Base-by-base conservation (phyloP, 2,797 vertebrate species). In the Sebastes ruberrimus region DNA sequence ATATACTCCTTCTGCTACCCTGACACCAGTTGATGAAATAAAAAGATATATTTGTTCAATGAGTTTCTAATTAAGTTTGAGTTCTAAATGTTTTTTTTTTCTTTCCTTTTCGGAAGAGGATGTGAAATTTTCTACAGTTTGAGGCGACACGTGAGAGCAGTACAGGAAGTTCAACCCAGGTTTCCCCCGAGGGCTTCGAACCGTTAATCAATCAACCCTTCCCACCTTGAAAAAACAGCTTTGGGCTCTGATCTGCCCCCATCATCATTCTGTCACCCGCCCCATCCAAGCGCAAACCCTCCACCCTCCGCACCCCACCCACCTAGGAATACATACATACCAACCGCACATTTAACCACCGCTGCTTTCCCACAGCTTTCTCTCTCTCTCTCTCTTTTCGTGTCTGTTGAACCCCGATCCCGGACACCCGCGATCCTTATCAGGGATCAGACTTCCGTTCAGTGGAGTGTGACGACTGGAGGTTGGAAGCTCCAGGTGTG, bases 151-250 rank as follows among this genome's bases (percentile, higher is more conserved):
- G 53, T 89, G 80, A 79, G 78, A 78, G 73, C 53, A 78, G 70
- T 35, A 82, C 85, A 91, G 84, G 90, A 93, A 89, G 91, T 86
- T 83, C 68, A 86, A 86, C 32, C 63, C 60, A 74, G 70, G 78
- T 88, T 86, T 77, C 30, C 83, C 88, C 84, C 8, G 2, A 6
- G 66, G 88, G 82, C 32, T 84, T 74, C 6, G 73, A 83, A 82
- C 85, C 27, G 62, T 92, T 88, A 88, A 94, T 93, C 89, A 92
- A 86, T 93, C 92, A 93, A 84, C 83, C 71, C 85, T 75, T 74
- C 68, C 70, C 33, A 82, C 74, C 86, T 86, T 86, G 63, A 81
- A 79, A 87, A 91, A 89, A 80, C 73, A 65, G 86, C 86, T 82
- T 60, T 76, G 74, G 86, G 90, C 85, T 84, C 72, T 74, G 74